Evolutionary conservation across 2,797 vertebrate genomes (phyloP).

Genomic region (Leucoraja ocellata): DNA sequence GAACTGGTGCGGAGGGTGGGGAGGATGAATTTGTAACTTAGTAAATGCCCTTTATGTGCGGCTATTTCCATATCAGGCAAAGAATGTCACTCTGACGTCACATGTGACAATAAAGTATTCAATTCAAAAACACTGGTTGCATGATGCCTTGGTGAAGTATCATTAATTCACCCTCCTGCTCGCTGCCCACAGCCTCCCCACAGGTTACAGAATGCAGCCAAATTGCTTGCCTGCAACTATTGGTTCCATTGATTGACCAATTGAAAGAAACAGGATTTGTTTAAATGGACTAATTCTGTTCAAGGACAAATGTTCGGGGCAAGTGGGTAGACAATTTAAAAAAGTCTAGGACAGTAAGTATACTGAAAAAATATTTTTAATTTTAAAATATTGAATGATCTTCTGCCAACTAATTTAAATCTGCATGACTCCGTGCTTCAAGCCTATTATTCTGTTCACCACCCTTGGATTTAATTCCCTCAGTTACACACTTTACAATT

Average conservation of each 20-base stretch:
- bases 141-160: background rate
- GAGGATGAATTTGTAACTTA: too few species aligned
- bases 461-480: conserved; percentile 19
- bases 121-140: too few species aligned
- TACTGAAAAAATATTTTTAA: background rate
- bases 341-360: background rate
- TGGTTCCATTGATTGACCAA: background rate
- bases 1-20: too few species aligned
- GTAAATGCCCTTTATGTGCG: too few species aligned
- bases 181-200: too few species aligned
- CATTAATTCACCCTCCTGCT: background rate
- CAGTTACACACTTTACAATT: conserved; percentile 3
- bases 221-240: background rate
- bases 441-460: background rate
- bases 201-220: background rate
- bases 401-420: background rate
- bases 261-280: background rate
- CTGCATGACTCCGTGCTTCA: background rate
- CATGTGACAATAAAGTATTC: too few species aligned
- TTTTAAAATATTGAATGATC: background rate
- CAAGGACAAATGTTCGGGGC: background rate
- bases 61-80: too few species aligned
- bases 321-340: background rate
- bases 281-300: background rate
- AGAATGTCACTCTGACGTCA: too few species aligned